Percentiles rank a stretch among this genome's conserved stretches.
Evolutionary conservation across 92 coral and sea anemone species (phyloP).

Genomic region (Phenganax subtilis): DNA sequence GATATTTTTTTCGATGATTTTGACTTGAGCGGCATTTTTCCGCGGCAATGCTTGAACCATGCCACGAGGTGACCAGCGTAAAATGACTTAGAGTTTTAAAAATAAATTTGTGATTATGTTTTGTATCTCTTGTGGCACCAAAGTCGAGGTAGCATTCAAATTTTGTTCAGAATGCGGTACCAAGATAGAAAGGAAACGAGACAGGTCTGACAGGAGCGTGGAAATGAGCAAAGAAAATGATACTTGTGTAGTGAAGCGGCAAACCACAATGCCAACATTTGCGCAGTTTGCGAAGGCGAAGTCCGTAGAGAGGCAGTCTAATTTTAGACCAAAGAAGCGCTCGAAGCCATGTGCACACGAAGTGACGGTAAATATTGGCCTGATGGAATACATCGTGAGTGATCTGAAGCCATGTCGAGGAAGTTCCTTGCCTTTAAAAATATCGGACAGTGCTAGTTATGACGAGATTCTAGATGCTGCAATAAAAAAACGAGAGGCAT

Average conservation of each 20-base stretch:
- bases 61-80: not conserved
- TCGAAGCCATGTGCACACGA: constrained; percentile 21
- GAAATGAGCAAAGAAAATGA: not conserved
- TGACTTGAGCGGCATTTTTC: not conserved
- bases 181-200: constrained; percentile 23
- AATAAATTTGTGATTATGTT: not conserved
- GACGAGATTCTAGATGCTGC: constrained; percentile 39
- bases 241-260: not conserved
- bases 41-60: not conserved
- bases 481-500: constrained; percentile 33
- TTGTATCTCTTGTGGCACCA: constrained; percentile 25
- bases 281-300: constrained; percentile 43
- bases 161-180: constrained; percentile 28
- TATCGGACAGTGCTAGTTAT: constrained; percentile 25
- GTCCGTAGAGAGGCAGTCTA: constrained; percentile 44
- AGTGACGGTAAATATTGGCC: constrained; percentile 43
- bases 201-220: not conserved
- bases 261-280: constrained; percentile 36
- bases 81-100: not conserved
- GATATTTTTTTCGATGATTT: not conserved
- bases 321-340: constrained; percentile 42
- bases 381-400: constrained; percentile 43
- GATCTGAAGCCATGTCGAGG: constrained; percentile 48
- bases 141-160: not conserved
- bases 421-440: constrained; percentile 42